Percentiles rank a stretch among this genome's conserved stretches.
Conservation (phyloP, 2,888 invertebrate species). For the Lochmaea capreae region DNA sequence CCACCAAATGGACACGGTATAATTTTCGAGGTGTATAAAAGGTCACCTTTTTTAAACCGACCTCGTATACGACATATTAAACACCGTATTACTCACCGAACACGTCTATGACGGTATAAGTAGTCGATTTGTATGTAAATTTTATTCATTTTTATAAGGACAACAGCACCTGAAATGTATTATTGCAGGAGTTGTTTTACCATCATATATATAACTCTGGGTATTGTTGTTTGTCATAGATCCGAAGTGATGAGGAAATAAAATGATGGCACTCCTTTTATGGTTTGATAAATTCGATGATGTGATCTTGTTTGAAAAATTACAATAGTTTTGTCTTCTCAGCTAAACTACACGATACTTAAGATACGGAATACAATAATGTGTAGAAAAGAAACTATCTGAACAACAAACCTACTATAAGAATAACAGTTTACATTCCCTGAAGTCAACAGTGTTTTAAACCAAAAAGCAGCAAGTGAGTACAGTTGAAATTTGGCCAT, state of each 20-base stretch:
- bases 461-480: too few relatives aligned
- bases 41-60: too few relatives aligned
- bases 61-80: too few relatives aligned
- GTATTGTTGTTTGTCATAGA: conserved; percentile 10
- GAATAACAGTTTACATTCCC: too few relatives aligned
- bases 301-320: not conserved
- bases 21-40: too few relatives aligned
- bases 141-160: conserved; percentile 28
- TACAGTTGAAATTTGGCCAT: too few relatives aligned
- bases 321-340: not conserved
- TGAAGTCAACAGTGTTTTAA: too few relatives aligned
- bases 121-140: conserved; percentile 32
- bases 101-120: not conserved
- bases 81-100: not conserved
- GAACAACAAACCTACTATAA: too few relatives aligned
- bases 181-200: conserved; percentile 8
- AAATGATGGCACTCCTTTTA: conserved; percentile 8
- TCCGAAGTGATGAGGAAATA: conserved; percentile 8
- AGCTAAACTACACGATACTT: not conserved
- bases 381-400: not conserved
- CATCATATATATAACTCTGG: conserved; percentile 5
- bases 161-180: conserved; percentile 22
- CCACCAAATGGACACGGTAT: too few relatives aligned
- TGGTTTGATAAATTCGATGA: not conserved
- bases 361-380: not conserved